A percentile compares a stretch with the other conserved stretches of the same genome.
Evolutionary conservation across 2,888 invertebrate species (phyloP).

Genomic region (Apamea sordens): DNA sequence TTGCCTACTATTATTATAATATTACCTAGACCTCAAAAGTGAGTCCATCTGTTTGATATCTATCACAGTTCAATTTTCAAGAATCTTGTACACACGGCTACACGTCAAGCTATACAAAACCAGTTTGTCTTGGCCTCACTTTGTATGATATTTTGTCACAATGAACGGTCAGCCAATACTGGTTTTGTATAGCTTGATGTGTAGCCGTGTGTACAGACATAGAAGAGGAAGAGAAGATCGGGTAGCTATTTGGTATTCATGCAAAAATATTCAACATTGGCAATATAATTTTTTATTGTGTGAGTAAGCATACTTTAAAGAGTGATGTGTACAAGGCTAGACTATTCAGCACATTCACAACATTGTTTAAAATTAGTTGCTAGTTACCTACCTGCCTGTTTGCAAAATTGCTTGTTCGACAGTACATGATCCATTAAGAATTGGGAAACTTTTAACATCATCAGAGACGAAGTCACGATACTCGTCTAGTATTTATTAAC

Average conservation of each 20-base stretch:
- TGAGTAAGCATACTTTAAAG: neutral
- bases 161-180: too few relatives aligned
- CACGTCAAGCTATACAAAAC: too few relatives aligned
- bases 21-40: neutral
- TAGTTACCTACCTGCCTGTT: neutral
- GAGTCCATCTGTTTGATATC: neutral
- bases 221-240: neutral
- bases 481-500: neutral
- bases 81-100: too few relatives aligned
- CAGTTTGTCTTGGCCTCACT: too few relatives aligned
- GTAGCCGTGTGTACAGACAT: too few relatives aligned
- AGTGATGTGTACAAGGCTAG: neutral
- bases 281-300: neutral
- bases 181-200: too few relatives aligned
- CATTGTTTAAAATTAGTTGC: too few relatives aligned
- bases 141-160: too few relatives aligned
- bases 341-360: neutral
- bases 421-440: neutral
- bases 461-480: neutral
- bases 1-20: neutral
- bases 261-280: neutral
- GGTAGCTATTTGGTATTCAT: neutral
- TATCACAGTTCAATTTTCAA: neutral
- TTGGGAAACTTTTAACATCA: neutral
- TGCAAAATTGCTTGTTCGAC: neutral